These are phyloP conservation scores for Sebastes nivosus DNA, from an alignment of 2,797 vertebrate genomes.

Conservation along the genomic window DNA sequence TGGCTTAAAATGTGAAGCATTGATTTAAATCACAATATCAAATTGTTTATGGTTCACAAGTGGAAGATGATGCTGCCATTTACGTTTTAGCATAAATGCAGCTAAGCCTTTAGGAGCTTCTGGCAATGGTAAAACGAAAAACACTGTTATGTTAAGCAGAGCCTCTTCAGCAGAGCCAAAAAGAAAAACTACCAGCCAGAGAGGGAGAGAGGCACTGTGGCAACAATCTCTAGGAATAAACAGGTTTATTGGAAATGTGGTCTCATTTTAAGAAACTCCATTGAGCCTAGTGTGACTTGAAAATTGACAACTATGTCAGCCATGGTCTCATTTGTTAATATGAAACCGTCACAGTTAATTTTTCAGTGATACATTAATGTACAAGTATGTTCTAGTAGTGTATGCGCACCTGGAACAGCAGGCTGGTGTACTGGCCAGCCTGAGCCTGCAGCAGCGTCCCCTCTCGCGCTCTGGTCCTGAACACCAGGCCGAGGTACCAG, in stretches of 20 bases:
- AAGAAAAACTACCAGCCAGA: not conserved
- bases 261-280: not conserved
- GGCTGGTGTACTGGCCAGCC: slow-evolving; percentile 90
- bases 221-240: not conserved
- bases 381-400: not conserved
- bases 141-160: not conserved
- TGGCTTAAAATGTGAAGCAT: not conserved
- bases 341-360: not conserved
- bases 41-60: not conserved
- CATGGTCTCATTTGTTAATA: not conserved
- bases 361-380: not conserved
- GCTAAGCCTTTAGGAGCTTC: not conserved
- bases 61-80: not conserved
- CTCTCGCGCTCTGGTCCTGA: slow-evolving; percentile 88
- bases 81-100: not conserved
- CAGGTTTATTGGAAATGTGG: not conserved
- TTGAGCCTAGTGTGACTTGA: no score
- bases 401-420: slow-evolving; percentile 90
- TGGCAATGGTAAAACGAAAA: not conserved
- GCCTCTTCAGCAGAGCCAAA: not conserved
- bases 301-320: not conserved
- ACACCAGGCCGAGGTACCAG: slow-evolving; percentile 95
- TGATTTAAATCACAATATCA: slow-evolving; percentile 11
- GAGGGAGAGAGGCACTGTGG: not conserved
- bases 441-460: slow-evolving; percentile 93